A percentile compares a stretch with the other conserved stretches of the same genome.
phyloP scores from a whole-genome alignment of 2,113 vertebrate genomes.

The Urocolius indicus region DNA sequence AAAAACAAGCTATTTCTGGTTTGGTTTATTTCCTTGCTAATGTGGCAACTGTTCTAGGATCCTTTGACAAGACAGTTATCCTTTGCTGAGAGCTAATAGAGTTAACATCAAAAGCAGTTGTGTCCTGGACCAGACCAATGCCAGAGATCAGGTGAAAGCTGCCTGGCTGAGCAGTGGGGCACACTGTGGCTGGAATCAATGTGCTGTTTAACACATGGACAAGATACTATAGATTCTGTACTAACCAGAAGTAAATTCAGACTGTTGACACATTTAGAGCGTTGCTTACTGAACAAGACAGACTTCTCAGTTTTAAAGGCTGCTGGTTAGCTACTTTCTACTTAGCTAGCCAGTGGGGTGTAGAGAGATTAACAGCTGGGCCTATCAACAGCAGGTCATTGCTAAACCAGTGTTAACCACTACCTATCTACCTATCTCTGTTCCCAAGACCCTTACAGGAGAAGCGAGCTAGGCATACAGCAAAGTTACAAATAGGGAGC shows the following conservation, averaged over 20 bases:
- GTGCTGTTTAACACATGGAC: background rate
- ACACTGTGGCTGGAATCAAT: rapidly evolving
- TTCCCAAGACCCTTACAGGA: rapidly evolving
- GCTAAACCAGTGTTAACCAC: background rate
- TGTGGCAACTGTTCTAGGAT: background rate
- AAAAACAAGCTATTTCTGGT: constrained; percentile 43
- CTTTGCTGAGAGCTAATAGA: background rate
- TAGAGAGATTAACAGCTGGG: background rate
- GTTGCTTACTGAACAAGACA: background rate
- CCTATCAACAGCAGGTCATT: background rate
- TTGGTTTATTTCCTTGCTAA: constrained; percentile 46
- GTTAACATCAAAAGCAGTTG: constrained; percentile 4
- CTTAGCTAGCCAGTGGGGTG: background rate
- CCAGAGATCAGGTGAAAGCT: background rate
- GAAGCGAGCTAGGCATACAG: background rate
- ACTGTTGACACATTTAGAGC: no score
- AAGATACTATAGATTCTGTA: background rate
- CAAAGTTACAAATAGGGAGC: background rate
- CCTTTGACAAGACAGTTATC: background rate
- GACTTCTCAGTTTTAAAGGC: background rate
- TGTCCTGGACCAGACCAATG: background rate
- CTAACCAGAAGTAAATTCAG: background rate
- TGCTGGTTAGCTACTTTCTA: background rate
- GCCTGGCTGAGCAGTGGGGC: background rate
- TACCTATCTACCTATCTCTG: background rate